Evolutionary conservation across 2,113 vertebrate genomes (phyloP), one percentile per base, ranked within the genome.

Genomic region (Pelodiscus sinensis): DNA sequence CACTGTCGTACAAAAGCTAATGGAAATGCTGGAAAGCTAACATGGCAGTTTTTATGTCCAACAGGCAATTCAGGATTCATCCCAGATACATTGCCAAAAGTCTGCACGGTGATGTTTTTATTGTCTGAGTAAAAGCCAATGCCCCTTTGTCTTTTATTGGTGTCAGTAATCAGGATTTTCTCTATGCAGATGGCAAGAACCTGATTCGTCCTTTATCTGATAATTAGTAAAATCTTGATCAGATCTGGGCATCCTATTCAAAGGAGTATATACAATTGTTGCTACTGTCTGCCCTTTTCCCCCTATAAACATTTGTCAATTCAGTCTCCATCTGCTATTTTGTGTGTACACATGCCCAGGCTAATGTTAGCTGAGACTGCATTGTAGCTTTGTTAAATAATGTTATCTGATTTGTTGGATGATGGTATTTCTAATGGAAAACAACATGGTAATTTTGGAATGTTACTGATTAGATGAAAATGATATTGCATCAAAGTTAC

Each of bases 391-490:
- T 83, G 96, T 98, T 94, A 94, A 97, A 96, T 94, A 86, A 96
- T 94, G 87, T 96, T 97, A 98, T 98, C 97, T 97, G 97, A 98
- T 98, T 97, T 97, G 97, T 96, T 97, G 98, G 92, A 83, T 97
- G 97, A 98, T 97, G 96, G 96, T 97, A 95, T 97, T 98, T 98
- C 97, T 97, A 97, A 97, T 97, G 96, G 97, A 97, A 98, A 98
- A 98, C 97, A 98, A 98, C 98, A 98, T 97, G 98, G 97, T 98
- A 98, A 98, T 98, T 98, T 98, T 95, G 97, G 98, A 97, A 98
- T 97, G 97, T 93, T 98, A 96, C 97, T 98, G 98, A 98, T 98
- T 98, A 98, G 97, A 98, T 98, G 98, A 98, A 98, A 98, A 98
- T 96, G 97, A 98, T 98, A 98, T 90, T 97, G 97, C 97, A 97